Conservation (phyloP, 2,888 invertebrate species). For the Chloromyia formosa region DNA sequence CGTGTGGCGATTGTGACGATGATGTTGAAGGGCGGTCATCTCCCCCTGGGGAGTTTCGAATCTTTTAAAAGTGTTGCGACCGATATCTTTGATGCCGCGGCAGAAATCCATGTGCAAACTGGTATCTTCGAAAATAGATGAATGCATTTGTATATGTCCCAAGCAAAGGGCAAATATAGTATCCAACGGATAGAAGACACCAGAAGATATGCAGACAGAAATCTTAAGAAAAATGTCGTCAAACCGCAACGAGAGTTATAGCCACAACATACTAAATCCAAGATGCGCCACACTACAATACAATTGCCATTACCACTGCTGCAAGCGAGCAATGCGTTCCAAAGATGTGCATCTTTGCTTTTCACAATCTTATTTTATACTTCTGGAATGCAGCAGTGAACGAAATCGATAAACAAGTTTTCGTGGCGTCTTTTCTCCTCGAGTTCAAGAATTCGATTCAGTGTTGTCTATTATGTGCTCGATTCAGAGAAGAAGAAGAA, state of each 20-base stretch:
- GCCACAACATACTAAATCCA: not conserved
- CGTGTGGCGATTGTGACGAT: too few species aligned
- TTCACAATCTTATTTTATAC: not conserved
- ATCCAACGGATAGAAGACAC: slow-evolving; percentile 16
- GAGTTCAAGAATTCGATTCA: not conserved
- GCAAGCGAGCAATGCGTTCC: not conserved
- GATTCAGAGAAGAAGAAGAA: too few species aligned
- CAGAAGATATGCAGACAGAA: slow-evolving; percentile 36
- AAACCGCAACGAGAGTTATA: slow-evolving; percentile 14
- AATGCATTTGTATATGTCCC: too few species aligned
- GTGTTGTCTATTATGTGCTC: not conserved
- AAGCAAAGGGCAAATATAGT: not conserved
- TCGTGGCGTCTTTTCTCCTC: not conserved
- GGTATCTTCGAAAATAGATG: too few species aligned
- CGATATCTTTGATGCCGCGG: not conserved
- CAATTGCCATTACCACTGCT: not conserved
- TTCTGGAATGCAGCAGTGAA: slow-evolving; percentile 38
- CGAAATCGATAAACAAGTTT: slow-evolving; percentile 35
- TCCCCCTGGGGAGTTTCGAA: too few species aligned
- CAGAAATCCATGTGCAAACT: too few species aligned
- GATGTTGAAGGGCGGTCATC: not conserved
- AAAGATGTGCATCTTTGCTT: too few species aligned
- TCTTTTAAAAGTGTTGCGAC: not conserved
- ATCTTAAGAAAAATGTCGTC: slow-evolving; percentile 40
- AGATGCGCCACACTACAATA: not conserved